These are phyloP conservation scores for Daboia siamensis DNA, from an alignment of 2,113 vertebrate genomes.

Conservation along the genomic window DNA sequence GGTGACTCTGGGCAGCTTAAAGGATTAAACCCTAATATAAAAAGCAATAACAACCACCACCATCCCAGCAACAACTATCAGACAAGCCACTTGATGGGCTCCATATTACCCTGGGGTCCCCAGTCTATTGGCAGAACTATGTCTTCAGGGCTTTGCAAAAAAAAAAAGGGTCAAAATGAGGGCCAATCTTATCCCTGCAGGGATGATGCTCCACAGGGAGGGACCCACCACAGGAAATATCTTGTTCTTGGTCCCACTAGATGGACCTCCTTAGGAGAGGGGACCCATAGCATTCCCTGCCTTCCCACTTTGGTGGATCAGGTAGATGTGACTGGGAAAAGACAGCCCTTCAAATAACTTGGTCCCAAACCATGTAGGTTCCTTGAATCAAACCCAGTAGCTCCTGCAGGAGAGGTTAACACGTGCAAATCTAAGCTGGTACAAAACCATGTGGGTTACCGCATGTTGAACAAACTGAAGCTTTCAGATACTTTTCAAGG, in stretches of 20 bases:
- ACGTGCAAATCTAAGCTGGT: background rate
- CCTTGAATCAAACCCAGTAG: background rate
- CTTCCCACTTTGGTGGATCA: background rate
- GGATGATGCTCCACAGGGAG: background rate
- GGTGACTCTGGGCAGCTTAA: background rate
- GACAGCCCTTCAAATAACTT: background rate
- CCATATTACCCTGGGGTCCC: background rate
- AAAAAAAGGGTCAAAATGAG: background rate
- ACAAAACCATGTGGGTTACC: background rate
- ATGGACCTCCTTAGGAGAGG: background rate
- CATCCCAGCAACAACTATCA: background rate
- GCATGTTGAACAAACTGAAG: background rate
- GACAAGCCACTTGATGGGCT: background rate
- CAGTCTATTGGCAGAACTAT: background rate
- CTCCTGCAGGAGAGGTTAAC: background rate
- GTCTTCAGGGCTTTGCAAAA: background rate
- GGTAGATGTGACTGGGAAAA: background rate
- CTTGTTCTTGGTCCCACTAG: background rate
- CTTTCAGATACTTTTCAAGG: background rate
- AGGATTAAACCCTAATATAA: background rate
- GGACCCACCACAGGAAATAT: background rate
- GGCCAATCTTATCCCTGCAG: background rate
- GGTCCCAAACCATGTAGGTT: background rate
- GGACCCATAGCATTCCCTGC: background rate
- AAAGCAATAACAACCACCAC: background rate